Percentiles rank a stretch among this genome's conserved stretches.
phyloP scores from a whole-genome alignment of 1,140 invertebrate genomes.

The Goniozus legneri region DNA sequence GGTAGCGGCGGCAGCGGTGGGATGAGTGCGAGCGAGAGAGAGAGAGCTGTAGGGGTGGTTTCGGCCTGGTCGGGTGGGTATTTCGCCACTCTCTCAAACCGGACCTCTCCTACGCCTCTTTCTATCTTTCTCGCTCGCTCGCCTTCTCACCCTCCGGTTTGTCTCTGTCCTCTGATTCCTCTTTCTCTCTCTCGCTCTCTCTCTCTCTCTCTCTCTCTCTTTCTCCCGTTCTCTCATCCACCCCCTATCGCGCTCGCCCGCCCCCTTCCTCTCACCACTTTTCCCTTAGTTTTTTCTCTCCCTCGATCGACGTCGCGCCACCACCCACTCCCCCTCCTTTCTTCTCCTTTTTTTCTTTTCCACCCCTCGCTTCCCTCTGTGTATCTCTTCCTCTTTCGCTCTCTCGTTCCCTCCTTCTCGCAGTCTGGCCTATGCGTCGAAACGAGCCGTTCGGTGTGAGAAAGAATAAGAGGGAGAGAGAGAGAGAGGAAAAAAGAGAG shows the following conservation, averaged over 20 bases:
- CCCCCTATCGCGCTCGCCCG: conserved; percentile 1
- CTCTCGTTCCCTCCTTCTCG: conserved; percentile 17
- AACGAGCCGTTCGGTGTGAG: conserved; percentile 46
- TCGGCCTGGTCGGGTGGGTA: too few species aligned
- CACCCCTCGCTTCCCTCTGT: conserved; percentile 3
- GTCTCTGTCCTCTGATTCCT: conserved; percentile 17
- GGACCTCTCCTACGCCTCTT: conserved; percentile 5
- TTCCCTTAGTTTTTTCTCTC: conserved; percentile 4
- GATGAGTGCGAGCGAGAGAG: too few species aligned
- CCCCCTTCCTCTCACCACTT: conserved; percentile 1
- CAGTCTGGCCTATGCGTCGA: conserved; percentile 36
- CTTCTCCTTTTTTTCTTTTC: conserved; percentile 4
- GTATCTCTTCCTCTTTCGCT: conserved; percentile 18
- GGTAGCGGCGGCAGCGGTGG: not conserved
- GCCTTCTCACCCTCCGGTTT: conserved; percentile 16
- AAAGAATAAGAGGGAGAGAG: conserved; percentile 25
- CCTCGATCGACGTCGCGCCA: too few species aligned
- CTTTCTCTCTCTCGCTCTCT: conserved; percentile 5
- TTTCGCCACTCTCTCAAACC: conserved; percentile 23
- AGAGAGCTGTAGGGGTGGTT: too few species aligned
- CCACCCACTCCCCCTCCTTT: too few species aligned
- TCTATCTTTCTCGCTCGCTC: too few species aligned
- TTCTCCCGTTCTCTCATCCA: too few species aligned
- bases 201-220: too few species aligned
- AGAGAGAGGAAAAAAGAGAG: conserved; percentile 22